phyloP scores from a whole-genome alignment of 1,140 invertebrate species.

The Pseudomyrmex dendroicus region DNA sequence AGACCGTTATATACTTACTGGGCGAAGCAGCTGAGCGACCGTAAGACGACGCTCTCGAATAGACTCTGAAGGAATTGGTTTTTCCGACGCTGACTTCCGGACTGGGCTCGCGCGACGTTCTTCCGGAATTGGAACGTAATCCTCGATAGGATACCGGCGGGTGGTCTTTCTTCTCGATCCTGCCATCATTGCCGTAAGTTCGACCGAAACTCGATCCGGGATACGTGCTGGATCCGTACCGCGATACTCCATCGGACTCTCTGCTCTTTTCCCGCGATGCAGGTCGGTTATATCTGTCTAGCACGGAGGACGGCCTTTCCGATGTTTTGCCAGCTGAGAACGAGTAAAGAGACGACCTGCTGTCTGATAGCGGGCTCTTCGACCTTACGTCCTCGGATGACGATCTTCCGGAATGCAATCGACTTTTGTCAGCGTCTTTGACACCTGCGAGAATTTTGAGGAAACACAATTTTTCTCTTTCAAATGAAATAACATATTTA shows the following conservation, averaged over 20 bases:
- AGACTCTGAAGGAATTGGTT: conserved; percentile 75
- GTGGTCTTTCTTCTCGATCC: conserved; percentile 78
- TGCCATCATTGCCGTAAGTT: conserved; percentile 75
- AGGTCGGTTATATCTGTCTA: conserved; percentile 79
- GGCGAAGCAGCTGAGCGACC: conserved; percentile 70
- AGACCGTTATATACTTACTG: conserved; percentile 67
- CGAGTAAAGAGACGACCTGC: conserved; percentile 79
- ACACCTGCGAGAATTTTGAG: conserved; percentile 66
- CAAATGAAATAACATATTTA: neutral
- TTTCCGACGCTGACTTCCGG: conserved; percentile 78
- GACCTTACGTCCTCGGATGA: conserved; percentile 77
- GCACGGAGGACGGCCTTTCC: conserved; percentile 79
- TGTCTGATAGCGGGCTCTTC: conserved; percentile 77
- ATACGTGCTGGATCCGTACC: conserved; percentile 79
- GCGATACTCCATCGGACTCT: conserved; percentile 77
- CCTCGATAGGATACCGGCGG: conserved; percentile 74
- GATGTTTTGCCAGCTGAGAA: conserved; percentile 74
- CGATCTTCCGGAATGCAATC: conserved; percentile 73
- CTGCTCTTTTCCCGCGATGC: conserved; percentile 78
- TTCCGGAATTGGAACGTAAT: conserved; percentile 73
- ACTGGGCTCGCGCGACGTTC: conserved; percentile 79
- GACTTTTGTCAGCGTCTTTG: conserved; percentile 79
- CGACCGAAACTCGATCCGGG: conserved; percentile 73
- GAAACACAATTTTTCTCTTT: neutral
- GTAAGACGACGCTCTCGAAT: conserved; percentile 76